Evolutionary conservation across 2,797 vertebrate genomes (phyloP), one percentile per base, ranked within the genome.

Genomic region (Pachyuromys duprasi): DNA sequence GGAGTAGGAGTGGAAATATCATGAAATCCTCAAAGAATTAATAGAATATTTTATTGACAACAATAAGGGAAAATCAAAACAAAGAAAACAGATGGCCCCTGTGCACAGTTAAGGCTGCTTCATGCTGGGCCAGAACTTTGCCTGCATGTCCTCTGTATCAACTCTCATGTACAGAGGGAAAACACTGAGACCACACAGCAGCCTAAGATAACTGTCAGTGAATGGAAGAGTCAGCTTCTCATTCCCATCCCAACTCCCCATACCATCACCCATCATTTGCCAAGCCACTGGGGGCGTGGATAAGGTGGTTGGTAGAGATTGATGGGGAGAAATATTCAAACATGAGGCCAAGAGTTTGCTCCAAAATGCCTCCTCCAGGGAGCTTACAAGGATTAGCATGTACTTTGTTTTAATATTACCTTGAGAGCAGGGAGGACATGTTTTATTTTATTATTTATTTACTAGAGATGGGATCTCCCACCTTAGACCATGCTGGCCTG

Each of bases 281-380:
- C 42, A 79, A 70, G 33, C 6, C 33, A 15, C 12, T 13, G 1
- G 1, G 6, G 55, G 36, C 28, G 8, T 45, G 42, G 8, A 36
- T 11, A 42, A 57, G 31, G 53, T 84, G 36, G 11, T 0, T 26
- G 60, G 28, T 11, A 24, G 26, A 17, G 62, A 63, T 36, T 1
- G 3, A 42, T 1, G 0, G 26, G 5, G 65, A 36, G 33, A 55
- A 62, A 33, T 55, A 39, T 31, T 49, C 55, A 78, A 76, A 92
- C n/a, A 18, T 17, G 31, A 31, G 49, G 22, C 67, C 39, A 39
- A 65, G 65, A 67, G n/a, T 62, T 31, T 26, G 33, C n/a, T 80
- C 49, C 55, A 53, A 45, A 93, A 74, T 24, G 60, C 49, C 76
- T 93, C 93, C 76, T 84, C 83, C 84, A 60, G 70, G 91, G 96